Evolutionary conservation across 2,888 invertebrate species (phyloP).

Genomic region (Caenorhabditis uteleia): DNA sequence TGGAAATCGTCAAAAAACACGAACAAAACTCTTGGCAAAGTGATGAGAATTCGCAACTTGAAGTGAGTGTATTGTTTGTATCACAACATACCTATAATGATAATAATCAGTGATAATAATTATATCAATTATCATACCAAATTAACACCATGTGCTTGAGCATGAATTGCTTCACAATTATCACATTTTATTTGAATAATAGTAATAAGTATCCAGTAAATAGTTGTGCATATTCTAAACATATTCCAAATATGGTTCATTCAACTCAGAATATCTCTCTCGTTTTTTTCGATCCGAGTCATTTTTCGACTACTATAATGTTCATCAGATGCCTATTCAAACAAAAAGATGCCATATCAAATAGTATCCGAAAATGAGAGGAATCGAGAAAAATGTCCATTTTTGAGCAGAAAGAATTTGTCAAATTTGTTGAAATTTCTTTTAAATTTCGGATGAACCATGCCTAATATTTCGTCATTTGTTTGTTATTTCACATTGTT

Average conservation of each 20-base stretch:
- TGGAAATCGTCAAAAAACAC: conserved; percentile 32
- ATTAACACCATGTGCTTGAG: conserved; percentile 39
- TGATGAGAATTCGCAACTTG: conserved; percentile 48
- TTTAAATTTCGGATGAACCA: too few species aligned
- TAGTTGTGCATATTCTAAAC: too few species aligned
- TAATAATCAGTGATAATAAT: too few species aligned
- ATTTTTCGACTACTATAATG: not conserved
- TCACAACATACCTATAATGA: conserved; percentile 45
- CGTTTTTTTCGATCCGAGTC: not conserved
- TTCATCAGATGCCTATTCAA: conserved; percentile 34
- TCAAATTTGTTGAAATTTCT: too few species aligned
- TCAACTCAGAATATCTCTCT: too few species aligned
- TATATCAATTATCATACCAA: too few species aligned
- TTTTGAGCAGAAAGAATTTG: conserved; percentile 23
- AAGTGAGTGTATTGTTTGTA: conserved; percentile 15
- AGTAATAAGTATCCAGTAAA: too few species aligned
- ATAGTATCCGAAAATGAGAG: conserved; percentile 13
- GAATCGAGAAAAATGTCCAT: conserved; percentile 20
- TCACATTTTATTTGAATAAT: too few species aligned
- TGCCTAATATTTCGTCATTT: too few species aligned
- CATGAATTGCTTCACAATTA: conserved; percentile 31
- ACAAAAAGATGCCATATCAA: conserved; percentile 19
- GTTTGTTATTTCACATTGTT: too few species aligned
- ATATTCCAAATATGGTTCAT: too few species aligned
- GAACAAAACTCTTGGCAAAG: conserved; percentile 40